Evolutionary conservation across 1,140 invertebrate genomes (phyloP).

Genomic region (Lordiphosa stackelbergi): DNA sequence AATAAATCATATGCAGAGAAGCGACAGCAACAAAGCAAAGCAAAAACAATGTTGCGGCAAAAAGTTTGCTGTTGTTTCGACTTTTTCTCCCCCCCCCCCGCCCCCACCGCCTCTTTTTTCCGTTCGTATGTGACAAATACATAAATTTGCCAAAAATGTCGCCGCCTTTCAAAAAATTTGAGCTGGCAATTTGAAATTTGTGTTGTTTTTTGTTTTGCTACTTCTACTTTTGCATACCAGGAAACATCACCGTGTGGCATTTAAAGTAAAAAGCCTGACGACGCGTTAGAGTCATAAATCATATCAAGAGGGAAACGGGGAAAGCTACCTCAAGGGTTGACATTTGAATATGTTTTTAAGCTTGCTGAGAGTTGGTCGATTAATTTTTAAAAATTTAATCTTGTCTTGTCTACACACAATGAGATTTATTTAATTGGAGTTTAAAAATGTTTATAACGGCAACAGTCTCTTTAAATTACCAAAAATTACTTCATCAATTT

Average conservation of each 20-base stretch:
- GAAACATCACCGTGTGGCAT: conserved; percentile 21
- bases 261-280: conserved; percentile 54
- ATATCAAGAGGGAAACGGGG: conserved; percentile 25
- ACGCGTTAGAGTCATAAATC: conserved; percentile 51
- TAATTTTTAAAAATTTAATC: no score
- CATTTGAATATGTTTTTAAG: no score
- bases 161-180: conserved; percentile 74
- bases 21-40: conserved; percentile 57
- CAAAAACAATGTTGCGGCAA: conserved; percentile 69
- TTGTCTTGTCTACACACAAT: no score
- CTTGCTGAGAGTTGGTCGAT: no score
- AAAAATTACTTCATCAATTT: no score
- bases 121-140: conserved; percentile 67
- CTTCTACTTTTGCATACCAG: conserved; percentile 5
- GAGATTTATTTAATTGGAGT: no score
- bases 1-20: conserved; percentile 72
- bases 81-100: conserved; percentile 1
- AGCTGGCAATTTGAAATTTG: conserved; percentile 71
- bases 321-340: no score
- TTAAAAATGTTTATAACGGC: no score
- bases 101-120: conserved; percentile 23
- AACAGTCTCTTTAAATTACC: no score
- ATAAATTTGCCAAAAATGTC: conserved; percentile 76
- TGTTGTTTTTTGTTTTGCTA: conserved; percentile 23
- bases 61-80: conserved; percentile 50